Evolutionary conservation across 2,888 invertebrate species (phyloP).

Genomic region (Eretmocerus hayati): DNA sequence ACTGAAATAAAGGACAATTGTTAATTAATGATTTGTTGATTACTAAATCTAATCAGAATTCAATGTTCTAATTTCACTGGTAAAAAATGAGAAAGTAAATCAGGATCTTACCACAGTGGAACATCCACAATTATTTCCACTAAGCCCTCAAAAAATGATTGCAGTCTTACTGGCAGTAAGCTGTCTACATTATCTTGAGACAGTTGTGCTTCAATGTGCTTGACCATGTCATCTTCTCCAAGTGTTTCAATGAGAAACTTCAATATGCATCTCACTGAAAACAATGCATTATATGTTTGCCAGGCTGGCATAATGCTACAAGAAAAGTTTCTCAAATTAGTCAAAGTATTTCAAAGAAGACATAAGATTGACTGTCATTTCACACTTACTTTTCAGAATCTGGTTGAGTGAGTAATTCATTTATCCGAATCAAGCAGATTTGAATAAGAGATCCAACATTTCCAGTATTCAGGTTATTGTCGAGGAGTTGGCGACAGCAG

Average conservation of each 20-base stretch:
- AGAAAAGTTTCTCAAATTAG: conserved; percentile 24
- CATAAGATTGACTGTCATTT: conserved; percentile 6
- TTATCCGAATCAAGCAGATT: conserved; percentile 74
- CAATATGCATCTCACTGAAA: conserved; percentile 74
- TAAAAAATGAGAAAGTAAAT: background rate
- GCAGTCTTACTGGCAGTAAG: conserved; percentile 49
- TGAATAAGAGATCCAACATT: conserved; percentile 84
- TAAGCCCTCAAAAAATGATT: conserved; percentile 67
- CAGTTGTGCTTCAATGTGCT: conserved; percentile 66
- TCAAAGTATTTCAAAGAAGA: background rate
- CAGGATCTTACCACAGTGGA: conserved; percentile 63
- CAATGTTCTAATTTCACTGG: background rate
- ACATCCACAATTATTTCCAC: conserved; percentile 76
- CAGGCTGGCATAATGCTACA: conserved; percentile 74
- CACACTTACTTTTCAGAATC: conserved; percentile 78
- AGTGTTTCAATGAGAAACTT: conserved; percentile 89
- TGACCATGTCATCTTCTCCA: conserved; percentile 78
- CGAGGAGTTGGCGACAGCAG: conserved; percentile 66
- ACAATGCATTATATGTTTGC: conserved; percentile 91
- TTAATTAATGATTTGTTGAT: background rate
- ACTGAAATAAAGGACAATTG: conserved; percentile 44
- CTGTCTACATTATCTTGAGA: conserved; percentile 33
- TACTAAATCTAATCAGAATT: conserved; percentile 2
- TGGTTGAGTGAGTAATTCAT: conserved; percentile 76
- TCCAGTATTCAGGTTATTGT: conserved; percentile 80